Conservation (phyloP, 2,113 vertebrate species). For the Amphiprion percula region DNA sequence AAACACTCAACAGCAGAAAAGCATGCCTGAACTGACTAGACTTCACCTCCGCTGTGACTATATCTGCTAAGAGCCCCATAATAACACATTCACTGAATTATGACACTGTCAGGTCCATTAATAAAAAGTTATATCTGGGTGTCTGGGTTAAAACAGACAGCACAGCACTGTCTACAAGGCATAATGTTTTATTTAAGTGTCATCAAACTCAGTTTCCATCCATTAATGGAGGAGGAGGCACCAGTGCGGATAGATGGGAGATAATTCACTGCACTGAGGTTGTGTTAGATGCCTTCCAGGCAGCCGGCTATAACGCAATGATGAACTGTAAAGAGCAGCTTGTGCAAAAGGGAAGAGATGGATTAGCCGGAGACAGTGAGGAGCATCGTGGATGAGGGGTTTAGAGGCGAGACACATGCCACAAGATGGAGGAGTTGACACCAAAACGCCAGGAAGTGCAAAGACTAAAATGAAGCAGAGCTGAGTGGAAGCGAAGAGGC, state of each 20-base stretch:
- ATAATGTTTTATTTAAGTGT: not conserved
- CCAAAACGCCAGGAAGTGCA: conserved; percentile 17
- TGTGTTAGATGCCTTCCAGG: conserved; percentile 10
- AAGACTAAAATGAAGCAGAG: not conserved
- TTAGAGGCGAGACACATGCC: conserved; percentile 28
- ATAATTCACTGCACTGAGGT: conserved; percentile 7
- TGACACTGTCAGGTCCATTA: conserved; percentile 6
- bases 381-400: conserved; percentile 36
- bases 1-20: not conserved
- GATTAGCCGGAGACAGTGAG: conserved; percentile 47
- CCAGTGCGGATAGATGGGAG: conserved; percentile 1
- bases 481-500: conserved; percentile 9
- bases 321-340: conserved; percentile 24
- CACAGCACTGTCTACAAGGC: not conserved
- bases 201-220: conserved; percentile 25
- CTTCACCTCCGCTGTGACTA: not conserved
- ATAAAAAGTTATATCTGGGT: not conserved
- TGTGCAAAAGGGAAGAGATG: conserved; percentile 30
- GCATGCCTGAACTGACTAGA: conserved; percentile 13
- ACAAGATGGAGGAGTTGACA: conserved; percentile 49
- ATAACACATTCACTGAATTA: conserved; percentile 24
- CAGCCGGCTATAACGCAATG: not conserved
- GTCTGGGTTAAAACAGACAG: conserved; percentile 16
- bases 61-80: conserved; percentile 42
- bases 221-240: not conserved